These are phyloP conservation scores for Crepidodera aurea DNA, from an alignment of 2,888 invertebrate genomes.

Conservation along the genomic window DNA sequence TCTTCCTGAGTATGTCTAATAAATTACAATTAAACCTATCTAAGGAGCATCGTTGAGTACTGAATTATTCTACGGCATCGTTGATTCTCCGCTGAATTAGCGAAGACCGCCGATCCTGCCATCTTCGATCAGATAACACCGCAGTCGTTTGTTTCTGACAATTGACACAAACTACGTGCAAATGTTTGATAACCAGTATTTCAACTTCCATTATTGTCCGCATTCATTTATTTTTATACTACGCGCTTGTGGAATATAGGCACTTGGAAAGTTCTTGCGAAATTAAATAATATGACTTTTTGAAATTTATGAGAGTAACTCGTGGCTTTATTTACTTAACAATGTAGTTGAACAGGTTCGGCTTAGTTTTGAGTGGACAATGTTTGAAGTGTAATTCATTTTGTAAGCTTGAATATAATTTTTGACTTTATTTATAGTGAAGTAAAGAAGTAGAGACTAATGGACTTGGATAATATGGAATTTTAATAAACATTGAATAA, in stretches of 20 bases:
- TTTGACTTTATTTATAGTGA: too few relatives aligned
- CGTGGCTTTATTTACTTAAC: constrained; percentile 35
- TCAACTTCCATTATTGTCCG: constrained; percentile 58
- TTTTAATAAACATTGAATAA: too few relatives aligned
- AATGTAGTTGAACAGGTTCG: constrained; percentile 8
- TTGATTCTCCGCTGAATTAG: constrained; percentile 40
- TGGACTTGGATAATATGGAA: too few relatives aligned
- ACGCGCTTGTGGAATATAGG: constrained; percentile 43
- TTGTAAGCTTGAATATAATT: too few relatives aligned
- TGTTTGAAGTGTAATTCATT: too few relatives aligned
- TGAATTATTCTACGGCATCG: constrained; percentile 37
- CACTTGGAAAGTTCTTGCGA: constrained; percentile 44
- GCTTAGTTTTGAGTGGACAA: background rate
- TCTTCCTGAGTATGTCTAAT: constrained; percentile 34
- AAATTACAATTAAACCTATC: constrained; percentile 38
- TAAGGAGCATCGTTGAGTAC: constrained; percentile 28
- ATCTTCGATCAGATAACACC: constrained; percentile 56
- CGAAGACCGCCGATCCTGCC: constrained; percentile 46
- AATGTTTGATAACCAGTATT: constrained; percentile 60
- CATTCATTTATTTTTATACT: constrained; percentile 48
- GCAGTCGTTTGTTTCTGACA: constrained; percentile 57
- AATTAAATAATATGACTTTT: constrained; percentile 49
- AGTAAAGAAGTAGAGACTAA: too few relatives aligned
- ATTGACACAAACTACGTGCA: constrained; percentile 60
- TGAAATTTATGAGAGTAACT: constrained; percentile 43